These are phyloP conservation scores for Colistium nudipinnis DNA, from an alignment of 2,113 vertebrate species.

Conservation along the genomic window DNA sequence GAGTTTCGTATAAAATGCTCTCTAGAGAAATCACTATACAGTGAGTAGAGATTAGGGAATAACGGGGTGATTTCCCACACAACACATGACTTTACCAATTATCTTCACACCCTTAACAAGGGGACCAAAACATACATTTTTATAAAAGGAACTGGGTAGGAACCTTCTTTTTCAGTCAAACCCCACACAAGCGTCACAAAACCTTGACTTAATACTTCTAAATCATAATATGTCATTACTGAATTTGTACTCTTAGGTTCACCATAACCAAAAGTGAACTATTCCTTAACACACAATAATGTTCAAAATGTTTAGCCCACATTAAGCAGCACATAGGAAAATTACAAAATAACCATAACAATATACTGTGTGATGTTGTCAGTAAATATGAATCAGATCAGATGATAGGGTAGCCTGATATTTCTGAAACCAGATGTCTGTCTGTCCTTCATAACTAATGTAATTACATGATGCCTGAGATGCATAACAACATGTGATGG, in stretches of 20 bases:
- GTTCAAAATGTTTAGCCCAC: background rate
- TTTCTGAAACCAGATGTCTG: background rate
- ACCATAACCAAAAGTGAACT: background rate
- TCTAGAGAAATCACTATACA: too few relatives aligned
- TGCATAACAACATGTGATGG: slow-evolving; percentile 1
- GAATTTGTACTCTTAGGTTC: background rate
- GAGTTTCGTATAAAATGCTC: too few relatives aligned
- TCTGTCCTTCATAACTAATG: slow-evolving; percentile 7
- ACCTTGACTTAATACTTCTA: background rate
- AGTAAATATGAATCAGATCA: background rate
- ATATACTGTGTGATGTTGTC: background rate
- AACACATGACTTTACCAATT: too few relatives aligned
- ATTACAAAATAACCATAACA: background rate
- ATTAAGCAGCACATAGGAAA: background rate
- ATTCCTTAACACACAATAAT: background rate
- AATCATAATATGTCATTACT: background rate
- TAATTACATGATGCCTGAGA: background rate
- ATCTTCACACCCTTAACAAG: too few relatives aligned
- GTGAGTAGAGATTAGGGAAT: too few relatives aligned
- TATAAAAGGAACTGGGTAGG: too few relatives aligned
- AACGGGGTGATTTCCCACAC: too few relatives aligned
- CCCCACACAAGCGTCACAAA: background rate
- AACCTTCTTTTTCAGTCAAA: too few relatives aligned
- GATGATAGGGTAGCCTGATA: background rate
- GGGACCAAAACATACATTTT: too few relatives aligned